These are phyloP conservation scores for Crematogaster levior DNA, from an alignment of 2,888 invertebrate species.

Conservation along the genomic window DNA sequence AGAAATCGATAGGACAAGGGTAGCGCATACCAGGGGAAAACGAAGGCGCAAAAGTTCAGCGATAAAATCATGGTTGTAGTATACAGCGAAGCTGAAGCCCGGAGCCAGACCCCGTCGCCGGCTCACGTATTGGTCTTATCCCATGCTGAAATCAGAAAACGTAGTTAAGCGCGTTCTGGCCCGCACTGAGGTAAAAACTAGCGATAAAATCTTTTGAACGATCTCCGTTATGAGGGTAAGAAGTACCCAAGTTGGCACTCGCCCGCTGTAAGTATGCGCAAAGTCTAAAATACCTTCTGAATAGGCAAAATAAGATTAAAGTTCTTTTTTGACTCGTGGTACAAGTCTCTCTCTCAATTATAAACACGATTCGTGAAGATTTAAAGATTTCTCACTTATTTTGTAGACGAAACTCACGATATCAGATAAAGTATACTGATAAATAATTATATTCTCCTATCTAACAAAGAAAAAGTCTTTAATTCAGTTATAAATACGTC, in stretches of 20 bases:
- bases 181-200: slow-evolving; percentile 69
- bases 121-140: slow-evolving; percentile 64
- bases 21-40: slow-evolving; percentile 67
- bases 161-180: slow-evolving; percentile 59
- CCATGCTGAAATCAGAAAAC: slow-evolving; percentile 69
- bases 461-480: neutral
- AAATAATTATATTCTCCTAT: neutral
- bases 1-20: slow-evolving; percentile 74
- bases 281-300: slow-evolving; percentile 40
- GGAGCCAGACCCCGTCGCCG: neutral
- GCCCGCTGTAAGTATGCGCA: slow-evolving; percentile 55
- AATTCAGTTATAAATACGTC: slow-evolving; percentile 16
- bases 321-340: neutral
- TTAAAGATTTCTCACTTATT: neutral
- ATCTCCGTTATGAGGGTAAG: slow-evolving; percentile 65
- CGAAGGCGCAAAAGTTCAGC: slow-evolving; percentile 70
- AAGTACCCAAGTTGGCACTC: slow-evolving; percentile 51
- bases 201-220: slow-evolving; percentile 70
- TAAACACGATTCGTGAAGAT: neutral
- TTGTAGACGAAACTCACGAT: neutral
- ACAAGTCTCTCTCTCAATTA: neutral
- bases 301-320: slow-evolving; percentile 16
- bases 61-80: slow-evolving; percentile 63
- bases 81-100: slow-evolving; percentile 34
- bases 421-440: neutral